Evolutionary conservation across 2,797 vertebrate species (phyloP).

Genomic region (Bucorvus abyssinicus): DNA sequence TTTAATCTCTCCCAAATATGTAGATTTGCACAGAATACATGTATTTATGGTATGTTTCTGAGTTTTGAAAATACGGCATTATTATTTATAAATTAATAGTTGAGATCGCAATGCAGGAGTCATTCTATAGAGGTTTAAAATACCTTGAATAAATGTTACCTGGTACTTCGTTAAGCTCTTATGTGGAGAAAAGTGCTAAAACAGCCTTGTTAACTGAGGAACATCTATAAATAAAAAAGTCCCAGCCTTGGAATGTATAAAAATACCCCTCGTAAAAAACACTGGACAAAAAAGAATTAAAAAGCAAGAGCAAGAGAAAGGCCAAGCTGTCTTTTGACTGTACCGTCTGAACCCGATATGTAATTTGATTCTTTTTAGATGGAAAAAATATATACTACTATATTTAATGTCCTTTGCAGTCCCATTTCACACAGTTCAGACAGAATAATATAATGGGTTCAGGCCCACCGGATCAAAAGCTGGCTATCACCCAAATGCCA

Average conservation of each 20-base stretch:
- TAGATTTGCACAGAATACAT: background rate
- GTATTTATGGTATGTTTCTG: background rate
- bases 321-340: background rate
- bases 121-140: background rate
- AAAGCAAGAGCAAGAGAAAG: background rate
- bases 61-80: background rate
- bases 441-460: background rate
- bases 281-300: background rate
- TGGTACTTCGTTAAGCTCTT: background rate
- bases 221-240: background rate
- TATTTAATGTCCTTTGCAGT: background rate
- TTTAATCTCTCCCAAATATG: background rate
- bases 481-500: background rate
- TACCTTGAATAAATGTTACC: background rate
- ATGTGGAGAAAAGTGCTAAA: background rate
- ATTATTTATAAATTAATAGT: background rate
- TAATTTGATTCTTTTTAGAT: background rate
- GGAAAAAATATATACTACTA: background rate
- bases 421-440: background rate
- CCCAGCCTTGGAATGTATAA: background rate
- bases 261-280: background rate
- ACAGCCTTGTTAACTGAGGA: background rate
- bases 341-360: accelerated
- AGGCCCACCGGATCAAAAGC: background rate
- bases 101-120: background rate